Conservation (phyloP, 2,113 vertebrate species). For the Tachysurus vachellii region DNA sequence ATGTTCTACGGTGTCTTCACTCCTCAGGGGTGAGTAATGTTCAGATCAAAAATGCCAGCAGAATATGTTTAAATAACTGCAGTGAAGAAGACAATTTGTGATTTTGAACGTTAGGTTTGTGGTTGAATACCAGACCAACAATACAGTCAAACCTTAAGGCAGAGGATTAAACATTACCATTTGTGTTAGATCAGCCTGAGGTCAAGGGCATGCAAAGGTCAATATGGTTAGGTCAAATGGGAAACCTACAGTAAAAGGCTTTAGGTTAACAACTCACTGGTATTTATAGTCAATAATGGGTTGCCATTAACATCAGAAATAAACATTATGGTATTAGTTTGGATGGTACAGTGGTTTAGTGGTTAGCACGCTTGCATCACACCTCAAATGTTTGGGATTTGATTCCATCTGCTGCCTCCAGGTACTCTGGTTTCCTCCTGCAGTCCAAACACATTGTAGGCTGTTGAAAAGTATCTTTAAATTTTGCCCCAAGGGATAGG, state of each 20-base stretch:
- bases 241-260: not conserved
- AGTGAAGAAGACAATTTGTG: too few species aligned
- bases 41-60: not conserved
- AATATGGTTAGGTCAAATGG: not conserved
- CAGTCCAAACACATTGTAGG: too few species aligned
- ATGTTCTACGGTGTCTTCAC: constrained; percentile 77
- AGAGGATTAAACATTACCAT: not conserved
- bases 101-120: not conserved
- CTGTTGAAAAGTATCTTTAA: too few species aligned
- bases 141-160: too few species aligned
- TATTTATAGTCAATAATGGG: not conserved
- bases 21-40: constrained; percentile 71
- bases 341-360: too few species aligned
- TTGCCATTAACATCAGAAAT: not conserved
- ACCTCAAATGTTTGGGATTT: too few species aligned
- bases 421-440: too few species aligned
- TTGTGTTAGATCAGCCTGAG: not conserved
- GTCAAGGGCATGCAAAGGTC: not conserved
- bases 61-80: not conserved
- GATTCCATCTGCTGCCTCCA: too few species aligned
- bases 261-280: not conserved
- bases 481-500: too few species aligned
- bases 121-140: not conserved
- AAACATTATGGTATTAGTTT: not conserved
- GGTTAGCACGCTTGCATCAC: too few species aligned